Evolutionary conservation across 2,797 vertebrate species (phyloP), one percentile per base, ranked within the genome.

Genomic region (Yasuhikotakia modesta): DNA sequence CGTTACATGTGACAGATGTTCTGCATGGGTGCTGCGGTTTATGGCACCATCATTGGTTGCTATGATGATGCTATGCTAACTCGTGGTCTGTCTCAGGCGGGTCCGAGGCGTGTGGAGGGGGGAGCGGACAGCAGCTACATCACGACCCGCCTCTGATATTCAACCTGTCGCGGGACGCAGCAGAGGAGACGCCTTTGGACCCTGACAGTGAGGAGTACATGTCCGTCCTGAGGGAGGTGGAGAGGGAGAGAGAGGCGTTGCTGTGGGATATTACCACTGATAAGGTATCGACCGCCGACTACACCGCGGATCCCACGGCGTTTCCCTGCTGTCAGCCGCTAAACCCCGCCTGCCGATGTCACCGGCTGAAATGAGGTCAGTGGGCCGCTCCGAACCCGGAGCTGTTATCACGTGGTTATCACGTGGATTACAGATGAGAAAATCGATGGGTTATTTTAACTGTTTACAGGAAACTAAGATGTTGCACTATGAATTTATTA

Each of bases 131-230:
- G 0, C 90, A 88, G 12, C 79, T 91, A 85, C 82, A 69, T 17
- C 95, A 99, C 0, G 79, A 92, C 4, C 94, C 91, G 0, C 97
- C 96, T 0, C 89, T 99, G 63, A 88, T 98, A 78, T 99, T 99
- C 86, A 91, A 96, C 71, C 87, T 99, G 45, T 88, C 90, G 2
- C 71, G 0, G 0, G 95, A 98, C 1, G 10, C 74, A 5, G 88
- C 89, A 0, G 97, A 99, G 87, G 89, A 87, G 45, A 67, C 27
- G 1, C 94, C 97, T 2, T 81, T 99, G 71, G 88, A 90, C 0
- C 57, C 45, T 0, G 60, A 81, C 0, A 90, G 93, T 16, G 65
- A 84, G 0, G 94, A 96, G 63, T 97, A 97, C 82, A 87, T 70
- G 85, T 80, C 63, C 0, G 78, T 87, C 13, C 85, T 93, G 0